A percentile compares a stretch with the other conserved stretches of the same genome.
These are phyloP conservation scores for Pseudomugil gertrudae DNA, from an alignment of 2,797 vertebrate genomes.

Conservation along the genomic window DNA sequence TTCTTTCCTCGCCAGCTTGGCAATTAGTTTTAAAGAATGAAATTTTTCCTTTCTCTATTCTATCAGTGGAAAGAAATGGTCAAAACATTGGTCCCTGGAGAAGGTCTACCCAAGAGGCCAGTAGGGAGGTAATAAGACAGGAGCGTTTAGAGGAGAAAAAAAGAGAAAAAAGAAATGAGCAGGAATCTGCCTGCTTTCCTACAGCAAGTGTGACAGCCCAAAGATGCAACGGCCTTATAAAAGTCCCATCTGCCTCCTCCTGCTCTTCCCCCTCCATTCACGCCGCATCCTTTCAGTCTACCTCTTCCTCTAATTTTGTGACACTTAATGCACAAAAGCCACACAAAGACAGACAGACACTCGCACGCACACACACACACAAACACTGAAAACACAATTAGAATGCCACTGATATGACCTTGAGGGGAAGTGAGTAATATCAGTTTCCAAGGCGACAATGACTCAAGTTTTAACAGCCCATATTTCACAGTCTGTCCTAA, in stretches of 20 bases:
- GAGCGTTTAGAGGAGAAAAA: slow-evolving; percentile 9
- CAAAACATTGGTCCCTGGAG: slow-evolving; percentile 15
- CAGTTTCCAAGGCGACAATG: slow-evolving; percentile 80
- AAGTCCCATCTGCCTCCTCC: slow-evolving; percentile 18
- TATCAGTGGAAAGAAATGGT: slow-evolving; percentile 34
- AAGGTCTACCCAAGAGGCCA: background rate
- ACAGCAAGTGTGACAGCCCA: slow-evolving; percentile 9
- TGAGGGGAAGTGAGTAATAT: slow-evolving; percentile 78
- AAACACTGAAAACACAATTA: slow-evolving; percentile 66
- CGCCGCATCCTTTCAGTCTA: slow-evolving; percentile 22
- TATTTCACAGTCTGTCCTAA: slow-evolving; percentile 79
- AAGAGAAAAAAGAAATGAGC: slow-evolving; percentile 12
- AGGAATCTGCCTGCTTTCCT: slow-evolving; percentile 4
- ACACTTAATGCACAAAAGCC: slow-evolving; percentile 45
- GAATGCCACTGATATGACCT: slow-evolving; percentile 79
- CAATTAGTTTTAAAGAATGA: slow-evolving; percentile 37
- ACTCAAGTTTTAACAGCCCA: slow-evolving; percentile 76
- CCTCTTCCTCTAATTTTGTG: slow-evolving; percentile 35
- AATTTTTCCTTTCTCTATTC: slow-evolving; percentile 1
- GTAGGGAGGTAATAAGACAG: slow-evolving; percentile 12
- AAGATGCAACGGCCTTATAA: slow-evolving; percentile 26
- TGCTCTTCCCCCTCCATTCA: slow-evolving; percentile 1
- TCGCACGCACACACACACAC: slow-evolving; percentile 15
- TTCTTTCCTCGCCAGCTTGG: slow-evolving; percentile 17
- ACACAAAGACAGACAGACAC: slow-evolving; percentile 19